A percentile compares a stretch with the other conserved stretches of the same genome.
Evolutionary conservation across 2,797 vertebrate genomes (phyloP).

Genomic region (Sylvilagus floridanus): DNA sequence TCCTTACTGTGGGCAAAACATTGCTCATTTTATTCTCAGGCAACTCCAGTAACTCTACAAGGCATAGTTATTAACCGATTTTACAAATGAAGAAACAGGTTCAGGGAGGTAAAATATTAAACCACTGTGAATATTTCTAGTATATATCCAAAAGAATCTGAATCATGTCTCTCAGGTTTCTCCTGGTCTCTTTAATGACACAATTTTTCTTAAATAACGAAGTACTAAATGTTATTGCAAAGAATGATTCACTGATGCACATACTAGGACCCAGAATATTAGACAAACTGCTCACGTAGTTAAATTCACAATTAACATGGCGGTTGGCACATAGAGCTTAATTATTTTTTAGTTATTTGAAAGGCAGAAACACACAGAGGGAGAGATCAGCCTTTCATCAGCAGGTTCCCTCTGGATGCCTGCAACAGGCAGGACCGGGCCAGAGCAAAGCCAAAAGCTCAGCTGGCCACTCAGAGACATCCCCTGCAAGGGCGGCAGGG

Average conservation of each 20-base stretch:
- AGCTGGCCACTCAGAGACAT: too few species aligned
- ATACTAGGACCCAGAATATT: neutral
- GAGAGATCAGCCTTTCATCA: too few species aligned
- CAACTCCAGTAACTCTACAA: neutral
- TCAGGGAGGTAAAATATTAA: neutral
- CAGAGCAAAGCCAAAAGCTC: too few species aligned
- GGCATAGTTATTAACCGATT: neutral
- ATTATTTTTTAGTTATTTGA: too few species aligned
- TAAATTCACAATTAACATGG: neutral
- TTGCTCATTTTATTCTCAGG: neutral
- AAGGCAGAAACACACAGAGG: too few species aligned
- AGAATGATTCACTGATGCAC: constrained; percentile 20
- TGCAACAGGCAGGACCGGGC: too few species aligned
- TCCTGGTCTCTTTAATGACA: constrained; percentile 38
- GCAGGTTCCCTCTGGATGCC: too few species aligned
- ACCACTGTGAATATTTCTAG: constrained; percentile 28
- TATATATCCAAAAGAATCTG: neutral
- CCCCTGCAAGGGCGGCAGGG: too few species aligned
- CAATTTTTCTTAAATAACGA: constrained; percentile 28
- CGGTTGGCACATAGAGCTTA: neutral
- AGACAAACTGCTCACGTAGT: neutral
- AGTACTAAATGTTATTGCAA: neutral
- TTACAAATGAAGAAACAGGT: constrained; percentile 39
- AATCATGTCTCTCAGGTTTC: constrained; percentile 56
- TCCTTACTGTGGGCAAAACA: neutral